These are phyloP conservation scores for Hermetia illucens DNA, from an alignment of 1,140 invertebrate genomes.

Conservation along the genomic window DNA sequence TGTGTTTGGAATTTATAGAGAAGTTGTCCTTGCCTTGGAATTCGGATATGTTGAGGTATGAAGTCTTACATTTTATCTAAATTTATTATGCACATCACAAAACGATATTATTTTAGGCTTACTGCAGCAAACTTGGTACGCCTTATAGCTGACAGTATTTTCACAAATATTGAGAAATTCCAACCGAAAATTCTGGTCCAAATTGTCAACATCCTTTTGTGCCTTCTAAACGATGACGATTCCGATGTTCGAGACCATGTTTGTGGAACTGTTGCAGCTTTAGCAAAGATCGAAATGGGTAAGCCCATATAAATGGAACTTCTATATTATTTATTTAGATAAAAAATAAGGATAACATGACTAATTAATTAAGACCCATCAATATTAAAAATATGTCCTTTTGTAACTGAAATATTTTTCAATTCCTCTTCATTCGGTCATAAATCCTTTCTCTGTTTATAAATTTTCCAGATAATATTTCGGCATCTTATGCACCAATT, in stretches of 20 bases:
- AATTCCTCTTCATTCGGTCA: neutral
- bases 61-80: neutral
- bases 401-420: neutral
- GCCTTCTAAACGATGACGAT: conserved; percentile 21
- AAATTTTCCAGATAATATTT: too few relatives aligned
- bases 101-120: conserved; percentile 7
- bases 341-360: neutral
- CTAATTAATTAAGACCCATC: neutral
- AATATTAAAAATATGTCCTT: neutral
- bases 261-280: neutral
- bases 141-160: conserved; percentile 6
- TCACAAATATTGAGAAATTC: conserved; percentile 6
- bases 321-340: too few relatives aligned
- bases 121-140: conserved; percentile 7
- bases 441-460: too few relatives aligned
- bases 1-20: conserved; percentile 8
- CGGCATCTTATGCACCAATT: too few relatives aligned
- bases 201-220: conserved; percentile 13
- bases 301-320: neutral
- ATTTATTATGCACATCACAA: neutral
- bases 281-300: neutral
- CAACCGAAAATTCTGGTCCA: conserved; percentile 7
- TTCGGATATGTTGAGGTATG: conserved; percentile 9
- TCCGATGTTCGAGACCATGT: conserved; percentile 16
- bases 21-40: conserved; percentile 9